A percentile compares a stretch with the other conserved stretches of the same genome.
These are phyloP conservation scores for Sinocyclocheilus rhinocerous DNA, from an alignment of 2,113 vertebrate genomes.

Conservation along the genomic window DNA sequence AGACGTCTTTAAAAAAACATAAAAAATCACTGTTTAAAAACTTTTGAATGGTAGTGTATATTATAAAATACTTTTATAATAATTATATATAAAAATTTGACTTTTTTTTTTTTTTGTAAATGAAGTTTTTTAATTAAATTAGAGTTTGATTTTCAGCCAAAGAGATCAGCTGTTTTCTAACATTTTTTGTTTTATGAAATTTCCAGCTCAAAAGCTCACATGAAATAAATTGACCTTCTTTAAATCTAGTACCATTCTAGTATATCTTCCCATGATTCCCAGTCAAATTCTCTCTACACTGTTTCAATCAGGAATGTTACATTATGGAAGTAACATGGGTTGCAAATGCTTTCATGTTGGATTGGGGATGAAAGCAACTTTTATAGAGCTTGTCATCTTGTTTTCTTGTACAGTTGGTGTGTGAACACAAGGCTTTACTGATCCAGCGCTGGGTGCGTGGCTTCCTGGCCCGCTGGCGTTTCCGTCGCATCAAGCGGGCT, in stretches of 20 bases:
- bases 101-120: too few relatives aligned
- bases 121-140: too few relatives aligned
- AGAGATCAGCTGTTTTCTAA: not conserved
- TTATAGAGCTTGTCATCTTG: not conserved
- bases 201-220: not conserved
- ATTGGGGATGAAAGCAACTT: not conserved
- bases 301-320: not conserved
- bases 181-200: not conserved
- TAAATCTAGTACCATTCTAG: not conserved
- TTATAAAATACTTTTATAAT: too few relatives aligned
- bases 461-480: constrained; percentile 81
- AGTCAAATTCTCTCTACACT: not conserved
- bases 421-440: constrained; percentile 83
- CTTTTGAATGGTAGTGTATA: too few relatives aligned
- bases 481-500: constrained; percentile 72
- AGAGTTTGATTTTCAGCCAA: not conserved
- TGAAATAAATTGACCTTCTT: not conserved
- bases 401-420: constrained; percentile 78
- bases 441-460: constrained; percentile 87
- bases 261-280: not conserved
- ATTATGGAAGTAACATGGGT: not conserved
- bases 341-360: not conserved
- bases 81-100: too few relatives aligned
- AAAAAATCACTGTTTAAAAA: too few relatives aligned
- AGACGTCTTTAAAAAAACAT: too few relatives aligned